Evolutionary conservation across 2,797 vertebrate genomes (phyloP).

Genomic region (Orientallactaga sibirica): DNA sequence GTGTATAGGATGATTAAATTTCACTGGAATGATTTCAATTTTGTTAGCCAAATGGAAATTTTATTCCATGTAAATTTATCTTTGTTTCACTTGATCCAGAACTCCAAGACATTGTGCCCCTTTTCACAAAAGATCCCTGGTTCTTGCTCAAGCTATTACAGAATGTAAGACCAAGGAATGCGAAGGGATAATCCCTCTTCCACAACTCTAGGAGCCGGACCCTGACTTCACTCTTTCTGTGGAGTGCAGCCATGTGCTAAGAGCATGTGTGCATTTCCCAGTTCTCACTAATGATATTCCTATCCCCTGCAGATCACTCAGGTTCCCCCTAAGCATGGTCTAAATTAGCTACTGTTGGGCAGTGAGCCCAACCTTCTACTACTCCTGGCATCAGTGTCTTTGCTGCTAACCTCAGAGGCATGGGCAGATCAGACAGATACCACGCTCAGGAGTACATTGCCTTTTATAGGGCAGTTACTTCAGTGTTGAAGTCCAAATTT

Average conservation of each 20-base stretch:
- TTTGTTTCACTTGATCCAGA: constrained; percentile 9
- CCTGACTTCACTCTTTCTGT: not conserved
- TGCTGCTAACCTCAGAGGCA: constrained; percentile 52
- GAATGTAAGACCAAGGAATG: not conserved
- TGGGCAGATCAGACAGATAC: constrained; percentile 40
- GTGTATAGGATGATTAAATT: constrained; percentile 12
- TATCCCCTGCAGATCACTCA: not conserved
- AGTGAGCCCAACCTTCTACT: not conserved
- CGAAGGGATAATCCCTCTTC: not conserved
- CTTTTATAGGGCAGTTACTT: constrained; percentile 76
- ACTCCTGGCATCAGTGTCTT: constrained; percentile 20
- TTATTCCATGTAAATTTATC: constrained; percentile 18
- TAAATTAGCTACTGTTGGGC: not conserved
- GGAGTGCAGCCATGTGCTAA: not conserved
- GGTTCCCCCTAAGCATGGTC: not conserved
- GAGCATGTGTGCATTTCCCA: not conserved
- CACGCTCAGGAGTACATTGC: constrained; percentile 16
- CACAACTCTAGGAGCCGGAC: not conserved
- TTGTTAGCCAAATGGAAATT: not conserved
- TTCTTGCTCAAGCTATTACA: not conserved
- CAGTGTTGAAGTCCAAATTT: constrained; percentile 62
- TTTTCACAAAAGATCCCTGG: not conserved
- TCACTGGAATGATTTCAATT: constrained; percentile 18
- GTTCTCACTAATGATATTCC: not conserved
- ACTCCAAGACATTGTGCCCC: not conserved